phyloP scores from a whole-genome alignment of 1,140 invertebrate species.

The Hycleus phaleratus region DNA sequence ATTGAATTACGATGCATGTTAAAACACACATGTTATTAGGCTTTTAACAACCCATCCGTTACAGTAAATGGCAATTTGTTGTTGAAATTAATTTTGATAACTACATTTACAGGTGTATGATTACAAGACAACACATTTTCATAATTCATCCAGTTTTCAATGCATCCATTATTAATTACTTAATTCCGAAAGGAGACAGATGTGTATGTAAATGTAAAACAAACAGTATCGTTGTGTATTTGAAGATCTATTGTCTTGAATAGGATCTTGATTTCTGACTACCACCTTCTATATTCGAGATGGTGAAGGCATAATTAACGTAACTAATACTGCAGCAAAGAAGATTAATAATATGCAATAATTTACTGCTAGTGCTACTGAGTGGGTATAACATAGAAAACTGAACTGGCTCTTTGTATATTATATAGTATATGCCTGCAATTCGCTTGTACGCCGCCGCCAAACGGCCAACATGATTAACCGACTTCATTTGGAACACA shows the following conservation, averaged over 20 bases:
- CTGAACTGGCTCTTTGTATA: constrained; percentile 30
- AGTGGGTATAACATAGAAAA: constrained; percentile 35
- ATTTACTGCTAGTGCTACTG: constrained; percentile 35
- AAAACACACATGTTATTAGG: constrained; percentile 33
- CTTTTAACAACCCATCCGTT: constrained; percentile 37
- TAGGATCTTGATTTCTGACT: not conserved
- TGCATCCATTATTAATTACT: too few relatives aligned
- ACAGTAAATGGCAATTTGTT: constrained; percentile 34
- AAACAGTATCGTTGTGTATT: too few relatives aligned
- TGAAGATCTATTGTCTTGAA: too few relatives aligned
- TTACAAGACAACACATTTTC: constrained; percentile 25
- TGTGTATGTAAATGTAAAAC: too few relatives aligned
- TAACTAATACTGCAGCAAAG: constrained; percentile 41
- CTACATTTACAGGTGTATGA: constrained; percentile 20
- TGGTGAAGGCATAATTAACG: constrained; percentile 40
- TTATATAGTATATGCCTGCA: constrained; percentile 20
- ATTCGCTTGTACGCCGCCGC: constrained; percentile 26
- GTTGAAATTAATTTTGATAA: constrained; percentile 33
- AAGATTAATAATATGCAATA: constrained; percentile 43
- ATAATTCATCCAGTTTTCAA: constrained; percentile 18
- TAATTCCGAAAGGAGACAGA: too few relatives aligned
- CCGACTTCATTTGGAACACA: constrained; percentile 40
- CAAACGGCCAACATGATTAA: constrained; percentile 36
- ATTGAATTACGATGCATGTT: constrained; percentile 34
- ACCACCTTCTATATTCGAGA: constrained; percentile 25